Conservation (phyloP, 2,888 invertebrate species). For the Bibio marci region DNA sequence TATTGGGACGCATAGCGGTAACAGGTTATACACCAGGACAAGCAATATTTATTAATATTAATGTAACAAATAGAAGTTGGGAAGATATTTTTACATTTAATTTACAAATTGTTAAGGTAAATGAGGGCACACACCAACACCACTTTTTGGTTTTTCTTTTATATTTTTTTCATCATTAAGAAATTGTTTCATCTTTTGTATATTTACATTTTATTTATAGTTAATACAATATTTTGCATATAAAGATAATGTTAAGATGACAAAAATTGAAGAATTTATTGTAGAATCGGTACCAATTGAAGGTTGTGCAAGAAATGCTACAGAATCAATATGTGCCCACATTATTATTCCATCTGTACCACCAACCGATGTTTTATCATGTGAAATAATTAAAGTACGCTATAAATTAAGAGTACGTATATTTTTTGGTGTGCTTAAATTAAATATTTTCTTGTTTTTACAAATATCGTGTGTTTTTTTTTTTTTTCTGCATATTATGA, state of each 20-base stretch:
- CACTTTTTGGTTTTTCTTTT: too few species aligned
- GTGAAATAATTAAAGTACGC: conserved; percentile 1
- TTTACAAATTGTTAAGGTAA: background rate
- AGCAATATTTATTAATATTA: background rate
- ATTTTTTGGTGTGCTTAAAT: background rate
- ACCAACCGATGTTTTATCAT: background rate
- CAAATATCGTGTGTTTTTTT: background rate
- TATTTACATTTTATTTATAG: background rate
- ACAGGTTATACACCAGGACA: background rate
- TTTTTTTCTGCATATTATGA: background rate
- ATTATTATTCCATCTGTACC: background rate
- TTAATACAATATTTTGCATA: background rate
- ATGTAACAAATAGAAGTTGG: background rate
- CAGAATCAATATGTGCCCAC: background rate
- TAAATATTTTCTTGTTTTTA: background rate
- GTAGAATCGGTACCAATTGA: background rate
- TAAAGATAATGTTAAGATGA: background rate
- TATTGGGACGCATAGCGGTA: background rate
- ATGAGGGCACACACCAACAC: too few species aligned
- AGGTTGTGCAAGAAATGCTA: background rate
- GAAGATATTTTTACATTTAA: background rate
- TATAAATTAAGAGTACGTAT: background rate
- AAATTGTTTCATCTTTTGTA: background rate
- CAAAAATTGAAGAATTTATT: background rate
- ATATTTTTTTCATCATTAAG: too few species aligned